A percentile compares a stretch with the other conserved stretches of the same genome.
These are phyloP conservation scores for Halyomorpha halys DNA, from an alignment of 1,140 invertebrate species.

Conservation along the genomic window DNA sequence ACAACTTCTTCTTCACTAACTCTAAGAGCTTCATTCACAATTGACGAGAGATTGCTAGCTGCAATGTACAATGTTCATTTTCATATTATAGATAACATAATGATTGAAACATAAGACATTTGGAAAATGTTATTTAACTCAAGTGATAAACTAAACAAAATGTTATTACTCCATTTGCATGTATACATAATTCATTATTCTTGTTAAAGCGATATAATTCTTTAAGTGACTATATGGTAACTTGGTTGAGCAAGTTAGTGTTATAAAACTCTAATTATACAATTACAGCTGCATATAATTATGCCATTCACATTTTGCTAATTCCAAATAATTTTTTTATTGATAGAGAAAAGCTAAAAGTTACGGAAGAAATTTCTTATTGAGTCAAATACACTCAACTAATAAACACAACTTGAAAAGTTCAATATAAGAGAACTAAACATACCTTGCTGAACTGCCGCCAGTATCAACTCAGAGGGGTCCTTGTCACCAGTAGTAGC, in stretches of 20 bases:
- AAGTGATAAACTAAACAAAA: too few species aligned
- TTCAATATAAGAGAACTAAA: not conserved
- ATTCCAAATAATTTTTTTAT: too few species aligned
- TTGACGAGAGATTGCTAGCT: slow-evolving; percentile 42
- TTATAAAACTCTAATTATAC: too few species aligned
- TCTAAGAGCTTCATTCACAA: slow-evolving; percentile 43
- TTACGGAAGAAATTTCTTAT: too few species aligned
- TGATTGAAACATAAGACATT: not conserved
- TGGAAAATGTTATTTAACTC: slow-evolving; percentile 24
- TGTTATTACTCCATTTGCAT: too few species aligned
- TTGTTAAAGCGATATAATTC: too few species aligned
- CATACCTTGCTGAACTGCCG: slow-evolving; percentile 63
- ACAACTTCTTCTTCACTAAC: slow-evolving; percentile 42
- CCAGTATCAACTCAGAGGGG: slow-evolving; percentile 55
- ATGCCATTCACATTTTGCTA: too few species aligned
- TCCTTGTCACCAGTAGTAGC: slow-evolving; percentile 43
- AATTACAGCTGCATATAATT: too few species aligned
- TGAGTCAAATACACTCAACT: too few species aligned
- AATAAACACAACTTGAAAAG: too few species aligned
- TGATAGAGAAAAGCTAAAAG: too few species aligned
- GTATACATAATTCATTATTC: too few species aligned
- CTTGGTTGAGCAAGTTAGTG: not conserved
- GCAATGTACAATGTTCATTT: slow-evolving; percentile 20
- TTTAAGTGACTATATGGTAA: not conserved
- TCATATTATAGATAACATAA: not conserved